Evolutionary conservation across 1,140 invertebrate genomes (phyloP).

Genomic region (Lasioglossum baleicum): DNA sequence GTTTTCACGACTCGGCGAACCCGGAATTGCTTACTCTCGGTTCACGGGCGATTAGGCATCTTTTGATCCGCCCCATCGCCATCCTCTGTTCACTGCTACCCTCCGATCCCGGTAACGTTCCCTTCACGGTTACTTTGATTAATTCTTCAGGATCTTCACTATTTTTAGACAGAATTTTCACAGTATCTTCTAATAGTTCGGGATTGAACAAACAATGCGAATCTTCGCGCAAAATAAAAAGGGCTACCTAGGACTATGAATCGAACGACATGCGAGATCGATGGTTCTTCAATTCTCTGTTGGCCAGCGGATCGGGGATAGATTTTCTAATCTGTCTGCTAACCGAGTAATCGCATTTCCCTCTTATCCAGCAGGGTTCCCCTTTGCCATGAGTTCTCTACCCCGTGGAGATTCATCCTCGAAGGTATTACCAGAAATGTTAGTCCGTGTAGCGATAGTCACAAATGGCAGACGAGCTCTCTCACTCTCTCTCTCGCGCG

Average conservation of each 20-base stretch:
- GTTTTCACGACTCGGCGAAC: slow-evolving; percentile 37
- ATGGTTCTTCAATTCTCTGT: slow-evolving; percentile 37
- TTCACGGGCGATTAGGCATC: slow-evolving; percentile 58
- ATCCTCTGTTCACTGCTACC: slow-evolving; percentile 28
- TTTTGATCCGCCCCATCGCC: slow-evolving; percentile 21
- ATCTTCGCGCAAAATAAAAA: no score
- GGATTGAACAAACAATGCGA: no score
- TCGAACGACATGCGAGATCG: no score
- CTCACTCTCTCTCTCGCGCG: background rate
- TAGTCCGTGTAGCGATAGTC: slow-evolving; percentile 7
- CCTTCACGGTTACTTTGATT: slow-evolving; percentile 16
- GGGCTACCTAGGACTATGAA: no score
- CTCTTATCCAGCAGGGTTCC: slow-evolving; percentile 51
- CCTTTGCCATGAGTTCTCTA: slow-evolving; percentile 40
- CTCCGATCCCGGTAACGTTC: slow-evolving; percentile 13
- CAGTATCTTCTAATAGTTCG: no score
- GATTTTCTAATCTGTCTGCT: slow-evolving; percentile 77
- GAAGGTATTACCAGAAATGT: background rate
- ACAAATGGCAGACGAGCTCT: background rate
- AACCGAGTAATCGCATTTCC: slow-evolving; percentile 69
- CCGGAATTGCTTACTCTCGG: slow-evolving; percentile 29
- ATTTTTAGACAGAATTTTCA: no score
- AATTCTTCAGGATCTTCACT: slow-evolving; percentile 7
- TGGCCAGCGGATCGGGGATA: slow-evolving; percentile 64
- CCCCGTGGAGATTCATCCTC: slow-evolving; percentile 43